phyloP scores from a whole-genome alignment of 2,113 vertebrate species.

The Scomber scombrus region DNA sequence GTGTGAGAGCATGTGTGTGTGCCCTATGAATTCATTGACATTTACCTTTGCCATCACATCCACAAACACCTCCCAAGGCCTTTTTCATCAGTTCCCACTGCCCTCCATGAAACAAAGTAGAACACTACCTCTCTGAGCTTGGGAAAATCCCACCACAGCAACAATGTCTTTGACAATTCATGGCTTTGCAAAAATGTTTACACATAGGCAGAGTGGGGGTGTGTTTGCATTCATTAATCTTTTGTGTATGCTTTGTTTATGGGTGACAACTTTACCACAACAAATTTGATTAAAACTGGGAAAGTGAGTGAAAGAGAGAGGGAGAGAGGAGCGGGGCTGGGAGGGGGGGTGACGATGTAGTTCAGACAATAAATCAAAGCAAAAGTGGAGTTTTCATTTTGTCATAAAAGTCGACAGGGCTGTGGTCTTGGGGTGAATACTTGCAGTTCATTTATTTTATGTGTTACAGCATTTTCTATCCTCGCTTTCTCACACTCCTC shows the following conservation, averaged over 20 bases:
- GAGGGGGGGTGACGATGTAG: background rate
- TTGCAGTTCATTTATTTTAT: constrained; percentile 61
- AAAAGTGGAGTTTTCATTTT: constrained; percentile 68
- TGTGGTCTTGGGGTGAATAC: constrained; percentile 44
- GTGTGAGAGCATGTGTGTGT: constrained; percentile 28
- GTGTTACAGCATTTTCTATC: constrained; percentile 17
- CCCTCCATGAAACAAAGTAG: constrained; percentile 28
- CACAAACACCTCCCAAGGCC: constrained; percentile 87
- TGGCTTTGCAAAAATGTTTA: constrained; percentile 18
- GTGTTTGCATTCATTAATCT: constrained; percentile 57
- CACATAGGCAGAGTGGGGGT: constrained; percentile 37
- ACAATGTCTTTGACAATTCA: constrained; percentile 15
- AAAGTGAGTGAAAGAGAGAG: constrained; percentile 41
- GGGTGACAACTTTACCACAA: constrained; percentile 71
- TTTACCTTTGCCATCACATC: constrained; percentile 90
- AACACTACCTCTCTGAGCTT: constrained; percentile 26
- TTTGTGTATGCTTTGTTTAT: constrained; percentile 81
- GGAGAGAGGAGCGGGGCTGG: background rate
- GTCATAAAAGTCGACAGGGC: constrained; percentile 60
- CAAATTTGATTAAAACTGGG: constrained; percentile 74
- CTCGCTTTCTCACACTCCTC: constrained; percentile 15
- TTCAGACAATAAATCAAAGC: constrained; percentile 67
- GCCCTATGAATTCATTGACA: constrained; percentile 91
- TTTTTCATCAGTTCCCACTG: constrained; percentile 42
- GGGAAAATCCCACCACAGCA: constrained; percentile 47